Percentiles rank a stretch among this genome's conserved stretches.
Evolutionary conservation across 2,113 vertebrate species (phyloP).

Genomic region (Malurus melanocephalus): DNA sequence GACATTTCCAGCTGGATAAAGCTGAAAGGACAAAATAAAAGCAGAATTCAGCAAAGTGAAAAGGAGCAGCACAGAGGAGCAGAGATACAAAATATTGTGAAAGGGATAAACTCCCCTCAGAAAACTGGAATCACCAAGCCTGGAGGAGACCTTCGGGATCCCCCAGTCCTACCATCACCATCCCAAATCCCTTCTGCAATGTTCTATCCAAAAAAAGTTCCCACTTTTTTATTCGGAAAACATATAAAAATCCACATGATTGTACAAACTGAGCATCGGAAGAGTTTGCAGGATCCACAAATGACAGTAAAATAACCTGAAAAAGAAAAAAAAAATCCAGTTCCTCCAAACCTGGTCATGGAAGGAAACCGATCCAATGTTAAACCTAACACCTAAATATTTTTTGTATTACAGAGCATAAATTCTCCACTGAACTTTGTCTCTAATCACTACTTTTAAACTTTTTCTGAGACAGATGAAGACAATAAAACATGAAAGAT

Average conservation of each 20-base stretch:
- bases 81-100: neutral
- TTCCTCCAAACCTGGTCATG: neutral
- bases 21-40: neutral
- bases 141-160: neutral
- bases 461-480: too few species aligned
- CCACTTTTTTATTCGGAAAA: neutral
- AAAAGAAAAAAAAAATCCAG: neutral
- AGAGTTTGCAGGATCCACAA: neutral
- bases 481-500: too few species aligned
- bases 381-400: too few species aligned
- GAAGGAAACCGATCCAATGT: neutral
- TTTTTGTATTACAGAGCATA: too few species aligned
- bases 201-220: fast-evolving
- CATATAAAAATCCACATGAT: neutral
- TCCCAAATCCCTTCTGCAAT: neutral
- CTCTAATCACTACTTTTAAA: too few species aligned
- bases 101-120: neutral
- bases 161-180: neutral
- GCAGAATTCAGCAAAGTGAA: neutral
- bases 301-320: neutral
- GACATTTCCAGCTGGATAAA: neutral
- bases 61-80: neutral
- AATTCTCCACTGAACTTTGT: too few species aligned
- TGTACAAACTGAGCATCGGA: neutral
- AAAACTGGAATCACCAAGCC: neutral